These are phyloP conservation scores for Halesus radiatus DNA, from an alignment of 1,140 invertebrate species.

Conservation along the genomic window DNA sequence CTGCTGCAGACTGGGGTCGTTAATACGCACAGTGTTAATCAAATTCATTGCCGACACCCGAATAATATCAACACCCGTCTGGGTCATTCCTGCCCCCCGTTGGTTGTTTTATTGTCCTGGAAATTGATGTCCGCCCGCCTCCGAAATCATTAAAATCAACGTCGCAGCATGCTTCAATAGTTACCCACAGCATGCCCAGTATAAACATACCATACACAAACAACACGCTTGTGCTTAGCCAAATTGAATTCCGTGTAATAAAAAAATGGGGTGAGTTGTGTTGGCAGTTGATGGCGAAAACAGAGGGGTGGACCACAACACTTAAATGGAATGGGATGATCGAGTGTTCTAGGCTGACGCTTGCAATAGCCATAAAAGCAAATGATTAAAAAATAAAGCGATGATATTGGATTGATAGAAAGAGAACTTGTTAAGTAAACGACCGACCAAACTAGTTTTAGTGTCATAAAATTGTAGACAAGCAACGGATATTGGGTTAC, in stretches of 20 bases:
- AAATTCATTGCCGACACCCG: slow-evolving; percentile 7
- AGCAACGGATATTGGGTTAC: too few relatives aligned
- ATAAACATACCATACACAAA: background rate
- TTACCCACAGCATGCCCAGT: background rate
- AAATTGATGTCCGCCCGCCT: background rate
- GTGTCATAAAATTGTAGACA: too few relatives aligned
- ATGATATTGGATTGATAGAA: too few relatives aligned
- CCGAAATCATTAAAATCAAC: slow-evolving; percentile 5
- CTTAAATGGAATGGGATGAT: too few relatives aligned
- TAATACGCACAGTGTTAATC: background rate
- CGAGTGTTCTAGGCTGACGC: too few relatives aligned
- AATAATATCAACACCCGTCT: slow-evolving; percentile 10
- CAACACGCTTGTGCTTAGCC: background rate
- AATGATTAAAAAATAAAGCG: too few relatives aligned
- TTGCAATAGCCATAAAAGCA: too few relatives aligned
- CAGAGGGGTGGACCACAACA: background rate
- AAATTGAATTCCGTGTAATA: slow-evolving; percentile 10
- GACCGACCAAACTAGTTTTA: too few relatives aligned
- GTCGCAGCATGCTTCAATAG: slow-evolving; percentile 5
- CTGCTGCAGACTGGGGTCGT: background rate
- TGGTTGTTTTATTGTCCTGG: background rate
- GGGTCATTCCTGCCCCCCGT: background rate
- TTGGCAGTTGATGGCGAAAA: background rate
- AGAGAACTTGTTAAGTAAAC: too few relatives aligned
- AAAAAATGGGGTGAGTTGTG: background rate